Base-by-base conservation (phyloP, 2,888 invertebrate species). In the Pterostichus niger region DNA sequence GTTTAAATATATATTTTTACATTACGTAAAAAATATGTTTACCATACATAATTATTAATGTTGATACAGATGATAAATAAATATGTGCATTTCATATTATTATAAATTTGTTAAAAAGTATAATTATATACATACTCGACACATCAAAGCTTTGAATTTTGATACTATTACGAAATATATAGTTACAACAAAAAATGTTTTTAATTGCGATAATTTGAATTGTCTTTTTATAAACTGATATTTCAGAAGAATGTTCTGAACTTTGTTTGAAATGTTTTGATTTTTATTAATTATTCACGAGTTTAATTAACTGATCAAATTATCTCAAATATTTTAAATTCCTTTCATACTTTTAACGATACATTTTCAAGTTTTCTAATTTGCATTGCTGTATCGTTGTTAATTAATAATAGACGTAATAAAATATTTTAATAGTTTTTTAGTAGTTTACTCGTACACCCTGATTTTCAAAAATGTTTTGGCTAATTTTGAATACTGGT, bases 201-300 rank as follows among this genome's bases (percentile, higher is more conserved):
- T 15, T 54, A 59, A 24, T 59, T 59, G 9, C 1, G 49, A 49
- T 59, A 7, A 59, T 24, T 24, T 59, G 31, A 59, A 59, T 59
- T 59, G 59, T 31, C 15, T 54, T 54, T 49, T 17, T 24, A 35
- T 35, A 24, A 5, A 10, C 31, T 24, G 9, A 59, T 31, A 31
- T 59, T 59, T 59, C 24, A 0, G 11, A 59, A 59, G 59, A 59
- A 59, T 59, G 59, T 59, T 24, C 24, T 6, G 9, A 59, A 59
- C 59, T 59, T 59, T 56, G 15, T 15, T 54, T 6, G 24, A 56
- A 10, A 56, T 56, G 9, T 59, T 15, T 59, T 6, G 24, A 59
- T 59, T 59, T 59, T 59, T 59, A 59, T 24, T 59, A 59, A 59
- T 59, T 59, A 59, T 59, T 59, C 59, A 17, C 15, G 10, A 59